Evolutionary conservation across 2,113 vertebrate genomes (phyloP), one percentile per base, ranked within the genome.

Genomic region (Rhombomys opimus): DNA sequence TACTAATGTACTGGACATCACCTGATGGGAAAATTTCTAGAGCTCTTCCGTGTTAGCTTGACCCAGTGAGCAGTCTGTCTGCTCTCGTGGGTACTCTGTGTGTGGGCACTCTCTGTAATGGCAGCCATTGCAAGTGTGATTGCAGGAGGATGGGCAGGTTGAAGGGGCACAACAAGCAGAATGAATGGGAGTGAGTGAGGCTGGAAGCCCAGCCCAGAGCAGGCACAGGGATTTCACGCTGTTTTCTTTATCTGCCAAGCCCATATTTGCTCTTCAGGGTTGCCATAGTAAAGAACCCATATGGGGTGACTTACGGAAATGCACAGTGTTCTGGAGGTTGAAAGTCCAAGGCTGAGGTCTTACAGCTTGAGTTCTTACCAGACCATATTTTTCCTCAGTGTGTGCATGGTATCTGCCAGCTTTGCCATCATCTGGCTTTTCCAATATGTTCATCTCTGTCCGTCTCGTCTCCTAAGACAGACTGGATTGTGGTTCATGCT

Each of bases 81-180:
- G 17, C 2, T 32, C 41, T 84, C 27, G 20, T 0, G 1, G 15
- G 8, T 7, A 54, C 20, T 25, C 35, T 12, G 7, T 6, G 17
- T 23, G 18, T 5, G 4, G 7, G 4, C 38, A 11, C 25, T 84
- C 30, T 88, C 76, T 23, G 0, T 50, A 57, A 75, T 10, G 59
- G 5, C 38, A 27, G 46, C 52, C 35, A 7, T 65, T 65, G 4
- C 2, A 38, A 86, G 15, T 35, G 7, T 32, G 41, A 32, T 72
- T 52, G 5, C 20, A 4, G 11, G 8, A 20, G 12, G 27, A 15
- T 52, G 13, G n/a, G 35, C n/a, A 82, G 20, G 23, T 25, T 82
- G 8, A 17, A 73, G 1, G 32, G 14, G 8, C 59, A 11, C 75
- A 63, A 7, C 15, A 2, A 27, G 0, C 11, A 14, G 25, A 2